These are phyloP conservation scores for Cheirogaleus medius DNA, from an alignment of 2,113 vertebrate genomes.

Conservation along the genomic window DNA sequence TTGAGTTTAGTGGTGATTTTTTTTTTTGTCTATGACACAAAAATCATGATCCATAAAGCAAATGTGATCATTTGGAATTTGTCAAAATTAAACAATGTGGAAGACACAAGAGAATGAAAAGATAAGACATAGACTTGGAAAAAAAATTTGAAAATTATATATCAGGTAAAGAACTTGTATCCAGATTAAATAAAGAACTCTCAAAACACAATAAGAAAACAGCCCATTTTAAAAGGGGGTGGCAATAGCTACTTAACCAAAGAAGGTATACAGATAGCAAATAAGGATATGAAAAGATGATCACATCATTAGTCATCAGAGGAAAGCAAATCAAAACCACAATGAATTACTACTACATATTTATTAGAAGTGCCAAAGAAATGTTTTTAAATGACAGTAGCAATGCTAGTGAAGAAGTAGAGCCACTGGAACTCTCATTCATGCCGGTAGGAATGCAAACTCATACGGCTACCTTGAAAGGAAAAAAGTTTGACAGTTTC, in stretches of 20 bases:
- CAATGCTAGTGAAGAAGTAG: background rate
- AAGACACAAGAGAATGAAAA: background rate
- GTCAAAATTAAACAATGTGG: background rate
- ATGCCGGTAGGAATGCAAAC: background rate
- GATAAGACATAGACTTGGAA: background rate
- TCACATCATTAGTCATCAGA: too few species aligned
- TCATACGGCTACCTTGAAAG: background rate
- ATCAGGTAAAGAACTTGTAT: background rate
- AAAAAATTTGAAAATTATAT: background rate
- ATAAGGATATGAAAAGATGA: background rate
- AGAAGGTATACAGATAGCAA: background rate
- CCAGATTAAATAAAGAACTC: background rate
- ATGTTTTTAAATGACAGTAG: background rate
- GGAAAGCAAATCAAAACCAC: background rate
- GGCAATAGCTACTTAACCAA: background rate
- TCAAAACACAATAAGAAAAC: background rate
- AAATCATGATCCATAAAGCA: background rate
- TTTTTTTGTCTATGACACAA: background rate
- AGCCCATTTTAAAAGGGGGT: background rate
- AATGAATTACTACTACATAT: background rate
- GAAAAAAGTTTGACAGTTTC: background rate
- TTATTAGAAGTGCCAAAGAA: background rate
- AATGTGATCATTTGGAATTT: background rate
- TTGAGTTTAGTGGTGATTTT: background rate
- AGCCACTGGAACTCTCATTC: background rate